phyloP scores from a whole-genome alignment of 2,113 vertebrate genomes.

The Podocnemis expansa region DNA sequence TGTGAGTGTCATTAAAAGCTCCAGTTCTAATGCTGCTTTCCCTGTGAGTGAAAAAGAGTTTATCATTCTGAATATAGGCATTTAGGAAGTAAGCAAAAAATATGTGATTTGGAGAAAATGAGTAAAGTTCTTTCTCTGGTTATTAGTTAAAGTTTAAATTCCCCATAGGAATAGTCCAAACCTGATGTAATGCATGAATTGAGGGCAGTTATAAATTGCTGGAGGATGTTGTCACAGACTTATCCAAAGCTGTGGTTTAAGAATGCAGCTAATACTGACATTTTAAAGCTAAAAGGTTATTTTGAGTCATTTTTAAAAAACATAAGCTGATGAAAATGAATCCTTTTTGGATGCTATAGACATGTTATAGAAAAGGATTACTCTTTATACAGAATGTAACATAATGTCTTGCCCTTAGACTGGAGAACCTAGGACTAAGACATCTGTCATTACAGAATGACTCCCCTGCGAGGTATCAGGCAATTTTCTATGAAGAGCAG shows the following conservation, averaged over 20 bases:
- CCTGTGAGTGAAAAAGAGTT: not conserved
- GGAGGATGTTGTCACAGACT: conserved; percentile 59
- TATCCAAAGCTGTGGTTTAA: conserved; percentile 62
- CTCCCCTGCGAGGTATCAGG: not conserved
- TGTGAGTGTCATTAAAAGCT: not conserved
- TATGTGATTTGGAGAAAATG: conserved; percentile 23
- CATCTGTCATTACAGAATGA: not conserved
- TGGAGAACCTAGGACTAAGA: not conserved
- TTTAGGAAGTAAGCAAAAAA: conserved; percentile 4
- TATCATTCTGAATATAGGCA: not conserved
- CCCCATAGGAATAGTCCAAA: conserved; percentile 38
- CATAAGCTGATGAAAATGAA: conserved; percentile 4
- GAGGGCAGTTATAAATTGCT: conserved; percentile 63
- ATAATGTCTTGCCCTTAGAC: not conserved
- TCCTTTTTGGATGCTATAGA: not conserved
- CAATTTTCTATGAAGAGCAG: not conserved
- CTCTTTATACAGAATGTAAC: not conserved
- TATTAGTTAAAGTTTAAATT: conserved; percentile 49
- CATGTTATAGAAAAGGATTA: not conserved
- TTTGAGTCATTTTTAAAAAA: conserved; percentile 56
- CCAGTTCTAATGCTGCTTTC: not conserved
- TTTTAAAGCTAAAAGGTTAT: conserved; percentile 46
- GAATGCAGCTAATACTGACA: conserved; percentile 56
- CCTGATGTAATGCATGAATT: conserved; percentile 63
- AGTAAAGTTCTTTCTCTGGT: conserved; percentile 35